A percentile compares a stretch with the other conserved stretches of the same genome.
These are phyloP conservation scores for Trachelus iudaicus DNA, from an alignment of 2,888 invertebrate species.

Conservation along the genomic window DNA sequence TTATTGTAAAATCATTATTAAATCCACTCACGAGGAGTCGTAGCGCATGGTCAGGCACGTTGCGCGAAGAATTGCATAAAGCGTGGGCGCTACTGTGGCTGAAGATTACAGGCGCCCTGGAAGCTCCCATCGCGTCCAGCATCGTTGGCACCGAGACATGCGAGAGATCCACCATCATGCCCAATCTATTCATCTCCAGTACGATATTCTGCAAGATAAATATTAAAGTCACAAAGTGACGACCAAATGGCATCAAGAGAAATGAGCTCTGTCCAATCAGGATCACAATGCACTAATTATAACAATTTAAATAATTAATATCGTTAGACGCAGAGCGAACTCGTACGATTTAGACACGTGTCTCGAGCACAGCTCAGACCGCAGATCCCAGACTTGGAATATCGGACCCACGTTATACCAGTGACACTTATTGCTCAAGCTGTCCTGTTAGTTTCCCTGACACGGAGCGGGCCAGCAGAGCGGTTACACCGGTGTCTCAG, in stretches of 20 bases:
- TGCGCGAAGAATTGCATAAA: constrained; percentile 70
- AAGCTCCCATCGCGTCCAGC: constrained; percentile 67
- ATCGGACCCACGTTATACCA: constrained; percentile 39
- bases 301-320: background rate
- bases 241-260: background rate
- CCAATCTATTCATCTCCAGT: constrained; percentile 73
- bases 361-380: background rate
- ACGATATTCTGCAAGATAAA: constrained; percentile 66
- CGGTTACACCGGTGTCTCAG: background rate
- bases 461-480: background rate
- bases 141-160: constrained; percentile 71
- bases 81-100: constrained; percentile 72
- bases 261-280: background rate
- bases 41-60: constrained; percentile 72
- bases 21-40: constrained; percentile 67
- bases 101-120: constrained; percentile 71
- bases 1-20: background rate
- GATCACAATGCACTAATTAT: too few species aligned
- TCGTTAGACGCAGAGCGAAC: background rate
- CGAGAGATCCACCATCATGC: constrained; percentile 72
- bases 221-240: background rate
- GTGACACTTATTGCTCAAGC: constrained; percentile 53
- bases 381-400: background rate
- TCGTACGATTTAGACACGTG: background rate
- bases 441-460: constrained; percentile 12